Percentiles rank a stretch among this genome's conserved stretches.
Conservation (phyloP, 2,888 invertebrate species). For the Octonoba sinensis region DNA sequence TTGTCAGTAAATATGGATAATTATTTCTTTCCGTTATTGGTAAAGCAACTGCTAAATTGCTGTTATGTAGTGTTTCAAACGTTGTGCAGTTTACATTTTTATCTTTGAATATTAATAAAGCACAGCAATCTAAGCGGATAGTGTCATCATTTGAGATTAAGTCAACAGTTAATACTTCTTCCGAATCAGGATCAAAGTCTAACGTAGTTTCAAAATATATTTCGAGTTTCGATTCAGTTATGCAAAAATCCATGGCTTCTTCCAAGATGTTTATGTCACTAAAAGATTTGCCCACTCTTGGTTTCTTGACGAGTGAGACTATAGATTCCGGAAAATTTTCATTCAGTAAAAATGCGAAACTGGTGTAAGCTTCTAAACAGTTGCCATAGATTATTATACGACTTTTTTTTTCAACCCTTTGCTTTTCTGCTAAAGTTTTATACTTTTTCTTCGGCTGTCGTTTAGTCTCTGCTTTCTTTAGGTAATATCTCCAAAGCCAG, state of each 20-base stretch:
- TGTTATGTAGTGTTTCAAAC: conserved; percentile 24
- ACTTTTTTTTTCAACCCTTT: conserved; percentile 8
- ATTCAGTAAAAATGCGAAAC: conserved; percentile 2
- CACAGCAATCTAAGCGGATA: conserved; percentile 26
- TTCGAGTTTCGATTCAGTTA: conserved; percentile 11
- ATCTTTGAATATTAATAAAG: conserved; percentile 13
- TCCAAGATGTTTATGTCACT: conserved; percentile 11
- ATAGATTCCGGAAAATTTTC: conserved; percentile 33
- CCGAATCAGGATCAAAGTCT: conserved; percentile 14
- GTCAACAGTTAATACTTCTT: conserved; percentile 15
- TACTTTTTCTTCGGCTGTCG: conserved; percentile 4
- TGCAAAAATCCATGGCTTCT: not conserved
- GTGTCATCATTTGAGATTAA: conserved; percentile 5
- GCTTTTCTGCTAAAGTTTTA: conserved; percentile 8
- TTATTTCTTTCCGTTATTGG: conserved; percentile 19
- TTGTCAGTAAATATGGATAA: conserved; percentile 39
- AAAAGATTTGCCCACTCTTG: not conserved
- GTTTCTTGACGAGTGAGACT: conserved; percentile 21
- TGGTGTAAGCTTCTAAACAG: conserved; percentile 27
- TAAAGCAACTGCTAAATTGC: conserved; percentile 25
- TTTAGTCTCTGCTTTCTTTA: conserved; percentile 5
- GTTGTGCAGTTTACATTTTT: conserved; percentile 23
- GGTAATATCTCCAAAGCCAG: conserved; percentile 28
- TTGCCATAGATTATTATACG: conserved; percentile 43
- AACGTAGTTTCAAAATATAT: conserved; percentile 1